Conservation (phyloP, 2,888 invertebrate genomes). For the Hartigia nigra region DNA sequence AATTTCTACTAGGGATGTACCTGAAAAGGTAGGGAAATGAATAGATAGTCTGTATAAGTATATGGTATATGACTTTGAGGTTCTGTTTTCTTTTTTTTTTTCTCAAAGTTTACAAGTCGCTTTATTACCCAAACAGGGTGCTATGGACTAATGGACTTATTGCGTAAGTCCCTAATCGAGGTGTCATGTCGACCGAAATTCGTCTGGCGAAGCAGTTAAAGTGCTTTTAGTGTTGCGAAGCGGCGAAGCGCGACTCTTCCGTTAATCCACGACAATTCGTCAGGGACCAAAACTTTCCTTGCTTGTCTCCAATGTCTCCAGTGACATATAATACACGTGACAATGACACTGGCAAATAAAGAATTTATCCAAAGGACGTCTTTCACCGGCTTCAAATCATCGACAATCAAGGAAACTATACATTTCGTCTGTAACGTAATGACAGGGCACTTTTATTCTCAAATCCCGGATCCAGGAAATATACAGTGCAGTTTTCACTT, state of each 20-base stretch:
- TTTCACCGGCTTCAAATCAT: background rate
- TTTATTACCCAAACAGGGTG: background rate
- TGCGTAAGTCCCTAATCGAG: background rate
- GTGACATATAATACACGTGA: background rate
- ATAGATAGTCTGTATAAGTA: background rate
- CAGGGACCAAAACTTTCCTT: background rate
- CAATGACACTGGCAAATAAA: background rate
- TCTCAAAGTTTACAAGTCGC: background rate
- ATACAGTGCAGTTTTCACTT: conserved; percentile 32
- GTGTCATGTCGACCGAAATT: background rate
- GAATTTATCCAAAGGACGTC: background rate
- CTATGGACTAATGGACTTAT: background rate
- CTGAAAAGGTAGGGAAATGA: background rate
- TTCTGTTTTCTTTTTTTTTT: background rate
- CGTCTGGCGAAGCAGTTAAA: background rate
- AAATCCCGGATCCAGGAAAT: background rate
- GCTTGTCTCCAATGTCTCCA: background rate
- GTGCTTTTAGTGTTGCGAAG: background rate
- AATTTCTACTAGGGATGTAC: background rate
- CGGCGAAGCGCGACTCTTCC: background rate
- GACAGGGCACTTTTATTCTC: background rate
- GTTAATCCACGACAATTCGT: background rate
- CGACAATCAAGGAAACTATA: background rate
- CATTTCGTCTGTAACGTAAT: background rate
- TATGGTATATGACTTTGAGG: background rate